Percentiles rank a stretch among this genome's conserved stretches.
Evolutionary conservation across 1,140 invertebrate species (phyloP).

Genomic region (Procambarus virginalis): DNA sequence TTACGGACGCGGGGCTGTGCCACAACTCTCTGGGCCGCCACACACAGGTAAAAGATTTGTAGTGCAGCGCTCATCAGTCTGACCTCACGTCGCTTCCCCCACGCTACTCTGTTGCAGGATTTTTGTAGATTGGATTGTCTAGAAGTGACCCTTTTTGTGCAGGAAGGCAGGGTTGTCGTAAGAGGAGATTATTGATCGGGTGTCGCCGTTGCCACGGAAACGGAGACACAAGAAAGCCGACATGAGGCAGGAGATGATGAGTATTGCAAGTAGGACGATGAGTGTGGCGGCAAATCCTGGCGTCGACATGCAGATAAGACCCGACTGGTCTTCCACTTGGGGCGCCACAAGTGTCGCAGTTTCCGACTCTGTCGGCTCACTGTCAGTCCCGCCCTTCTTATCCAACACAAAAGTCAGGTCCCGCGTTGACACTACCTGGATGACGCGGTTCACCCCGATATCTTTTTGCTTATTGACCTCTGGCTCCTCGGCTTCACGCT

Average conservation of each 20-base stretch:
- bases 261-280: constrained; percentile 84
- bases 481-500: constrained; percentile 76
- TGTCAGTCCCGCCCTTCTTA: constrained; percentile 48
- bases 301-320: constrained; percentile 93
- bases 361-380: constrained; percentile 72
- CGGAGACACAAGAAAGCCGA: constrained; percentile 89
- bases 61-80: constrained; percentile 1
- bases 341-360: constrained; percentile 71
- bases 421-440: constrained; percentile 86
- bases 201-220: constrained; percentile 77
- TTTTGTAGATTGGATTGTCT: constrained; percentile 8
- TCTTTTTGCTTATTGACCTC: constrained; percentile 80
- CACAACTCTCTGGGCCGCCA: constrained; percentile 3
- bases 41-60: neutral
- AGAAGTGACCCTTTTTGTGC: constrained; percentile 71
- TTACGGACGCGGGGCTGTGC: neutral
- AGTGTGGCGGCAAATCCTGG: constrained; percentile 90
- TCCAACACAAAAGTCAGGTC: constrained; percentile 84
- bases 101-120: neutral
- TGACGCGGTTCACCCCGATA: constrained; percentile 88
- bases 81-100: constrained; percentile 6
- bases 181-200: constrained; percentile 69
- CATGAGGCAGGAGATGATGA: constrained; percentile 87
- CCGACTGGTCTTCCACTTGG: constrained; percentile 71
- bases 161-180: constrained; percentile 71